phyloP scores from a whole-genome alignment of 2,113 vertebrate genomes.

The Eubucco bourcierii region DNA sequence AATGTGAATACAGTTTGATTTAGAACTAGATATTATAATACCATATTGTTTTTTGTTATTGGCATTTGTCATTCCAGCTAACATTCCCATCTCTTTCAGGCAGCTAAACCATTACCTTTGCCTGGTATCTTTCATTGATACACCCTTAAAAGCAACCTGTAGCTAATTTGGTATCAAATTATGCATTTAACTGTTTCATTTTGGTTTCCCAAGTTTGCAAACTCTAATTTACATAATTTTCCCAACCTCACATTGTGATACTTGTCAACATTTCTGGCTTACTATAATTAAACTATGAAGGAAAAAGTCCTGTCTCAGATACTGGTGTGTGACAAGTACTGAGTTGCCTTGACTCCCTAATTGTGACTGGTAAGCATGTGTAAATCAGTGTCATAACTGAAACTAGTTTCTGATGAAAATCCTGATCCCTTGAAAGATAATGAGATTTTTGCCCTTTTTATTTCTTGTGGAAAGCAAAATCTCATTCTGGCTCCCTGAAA shows the following conservation, averaged over 20 bases:
- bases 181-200: not conserved
- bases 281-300: not conserved
- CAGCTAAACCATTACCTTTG: not conserved
- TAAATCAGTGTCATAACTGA: not conserved
- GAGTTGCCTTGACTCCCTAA: not conserved
- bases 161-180: not conserved
- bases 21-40: not conserved
- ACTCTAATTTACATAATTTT: not conserved
- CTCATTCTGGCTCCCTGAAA: not conserved
- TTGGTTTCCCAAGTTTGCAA: conserved; percentile 13
- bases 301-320: not conserved
- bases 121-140: not conserved
- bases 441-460: not conserved
- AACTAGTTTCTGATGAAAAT: not conserved
- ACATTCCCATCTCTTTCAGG: not conserved
- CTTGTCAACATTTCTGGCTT: not conserved
- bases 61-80: not conserved
- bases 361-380: not conserved
- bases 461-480: not conserved
- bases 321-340: not conserved
- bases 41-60: not conserved
- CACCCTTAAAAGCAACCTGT: not conserved
- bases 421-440: not conserved
- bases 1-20: not conserved
- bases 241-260: not conserved